Conservation (phyloP, 2,113 vertebrate species). For the Oryzias javanicus region DNA sequence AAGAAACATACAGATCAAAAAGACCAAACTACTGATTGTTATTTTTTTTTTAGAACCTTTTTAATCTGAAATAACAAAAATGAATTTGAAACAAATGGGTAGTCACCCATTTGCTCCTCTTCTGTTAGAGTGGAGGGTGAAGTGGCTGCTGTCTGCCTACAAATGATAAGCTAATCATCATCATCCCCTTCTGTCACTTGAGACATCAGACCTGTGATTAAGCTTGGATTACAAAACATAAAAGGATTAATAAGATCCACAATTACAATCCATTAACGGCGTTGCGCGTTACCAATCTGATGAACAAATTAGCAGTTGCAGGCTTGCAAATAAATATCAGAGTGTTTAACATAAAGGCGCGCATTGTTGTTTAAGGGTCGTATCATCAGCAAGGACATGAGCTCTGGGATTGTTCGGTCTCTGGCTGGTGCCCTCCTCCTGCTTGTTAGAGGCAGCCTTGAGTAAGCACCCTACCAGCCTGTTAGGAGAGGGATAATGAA, state of each 20-base stretch:
- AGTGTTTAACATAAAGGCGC: constrained; percentile 10
- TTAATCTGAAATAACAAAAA: constrained; percentile 21
- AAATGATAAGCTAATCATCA: constrained; percentile 68
- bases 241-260: constrained; percentile 58
- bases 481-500: constrained; percentile 68
- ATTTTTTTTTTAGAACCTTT: neutral
- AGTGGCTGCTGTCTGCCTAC: constrained; percentile 36
- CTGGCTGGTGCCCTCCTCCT: constrained; percentile 39
- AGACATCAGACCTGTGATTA: constrained; percentile 51
- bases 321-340: neutral
- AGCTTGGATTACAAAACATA: constrained; percentile 58
- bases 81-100: constrained; percentile 17
- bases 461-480: constrained; percentile 56
- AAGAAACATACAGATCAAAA: no score
- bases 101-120: constrained; percentile 24
- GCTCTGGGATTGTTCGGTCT: constrained; percentile 35
- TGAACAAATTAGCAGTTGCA: constrained; percentile 38
- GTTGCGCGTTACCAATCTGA: constrained; percentile 37
- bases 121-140: constrained; percentile 32
- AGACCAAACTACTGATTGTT: no score
- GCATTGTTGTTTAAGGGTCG: constrained; percentile 37
- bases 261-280: constrained; percentile 54
- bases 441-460: constrained; percentile 62
- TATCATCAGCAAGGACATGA: constrained; percentile 29
- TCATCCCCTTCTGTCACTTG: constrained; percentile 44